These are phyloP conservation scores for Muscina levida DNA, from an alignment of 2,888 invertebrate species.

Conservation along the genomic window DNA sequence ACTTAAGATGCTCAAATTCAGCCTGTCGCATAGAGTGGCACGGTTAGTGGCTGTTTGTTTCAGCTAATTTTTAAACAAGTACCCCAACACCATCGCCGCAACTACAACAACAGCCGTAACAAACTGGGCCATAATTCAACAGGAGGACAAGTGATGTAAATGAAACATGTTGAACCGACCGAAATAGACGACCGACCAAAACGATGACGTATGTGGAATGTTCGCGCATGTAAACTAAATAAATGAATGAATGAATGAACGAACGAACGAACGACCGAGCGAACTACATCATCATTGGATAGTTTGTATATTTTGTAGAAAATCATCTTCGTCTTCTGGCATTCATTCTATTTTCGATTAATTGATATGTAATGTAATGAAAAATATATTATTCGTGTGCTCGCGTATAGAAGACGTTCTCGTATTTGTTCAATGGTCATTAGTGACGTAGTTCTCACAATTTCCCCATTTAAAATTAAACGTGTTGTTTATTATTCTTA, in stretches of 20 bases:
- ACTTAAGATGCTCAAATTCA: too few species aligned
- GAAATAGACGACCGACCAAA: conserved; percentile 26
- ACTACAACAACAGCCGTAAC: background rate
- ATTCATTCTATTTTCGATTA: conserved; percentile 38
- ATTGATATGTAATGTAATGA: conserved; percentile 46
- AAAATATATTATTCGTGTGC: conserved; percentile 20
- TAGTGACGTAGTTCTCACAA: conserved; percentile 57
- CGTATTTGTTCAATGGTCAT: conserved; percentile 56
- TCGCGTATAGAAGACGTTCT: background rate
- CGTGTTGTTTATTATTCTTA: conserved; percentile 49
- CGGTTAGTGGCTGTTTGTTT: conserved; percentile 10
- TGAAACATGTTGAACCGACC: background rate
- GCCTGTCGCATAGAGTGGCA: background rate
- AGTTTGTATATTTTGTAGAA: conserved; percentile 17
- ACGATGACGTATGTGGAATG: conserved; percentile 49
- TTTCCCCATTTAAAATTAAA: conserved; percentile 49
- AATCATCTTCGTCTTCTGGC: conserved; percentile 1
- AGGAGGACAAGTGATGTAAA: conserved; percentile 3
- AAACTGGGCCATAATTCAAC: conserved; percentile 9
- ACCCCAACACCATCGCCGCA: background rate
- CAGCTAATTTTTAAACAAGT: conserved; percentile 14
- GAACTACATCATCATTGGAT: too few species aligned
- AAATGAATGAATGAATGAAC: conserved; percentile 18
- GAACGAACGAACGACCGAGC: too few species aligned
- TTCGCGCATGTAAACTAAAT: conserved; percentile 55